These are phyloP conservation scores for Drosophila aldrichi DNA, from an alignment of 2,888 invertebrate genomes.

Conservation along the genomic window DNA sequence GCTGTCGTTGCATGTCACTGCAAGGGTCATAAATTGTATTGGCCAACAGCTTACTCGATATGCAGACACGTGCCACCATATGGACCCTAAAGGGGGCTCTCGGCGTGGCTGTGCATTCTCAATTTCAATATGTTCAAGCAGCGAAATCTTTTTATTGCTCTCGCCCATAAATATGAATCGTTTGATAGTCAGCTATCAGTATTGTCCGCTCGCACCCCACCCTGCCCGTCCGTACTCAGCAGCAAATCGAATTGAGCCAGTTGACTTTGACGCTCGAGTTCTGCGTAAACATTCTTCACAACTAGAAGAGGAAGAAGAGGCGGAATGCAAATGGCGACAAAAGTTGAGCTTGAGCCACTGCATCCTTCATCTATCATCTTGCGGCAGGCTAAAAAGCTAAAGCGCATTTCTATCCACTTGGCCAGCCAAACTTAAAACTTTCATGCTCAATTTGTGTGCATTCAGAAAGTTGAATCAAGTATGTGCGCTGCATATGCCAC, in stretches of 20 bases:
- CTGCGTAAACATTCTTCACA: constrained; percentile 46
- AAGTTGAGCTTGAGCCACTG: constrained; percentile 15
- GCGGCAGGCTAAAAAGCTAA: not conserved
- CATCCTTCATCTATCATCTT: not conserved
- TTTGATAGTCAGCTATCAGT: constrained; percentile 28
- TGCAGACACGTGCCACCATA: constrained; percentile 26
- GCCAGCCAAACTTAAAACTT: constrained; percentile 19
- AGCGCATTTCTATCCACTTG: constrained; percentile 6
- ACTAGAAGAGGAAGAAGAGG: not conserved
- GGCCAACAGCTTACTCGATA: constrained; percentile 8
- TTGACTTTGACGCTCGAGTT: constrained; percentile 34
- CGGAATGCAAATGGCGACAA: not conserved
- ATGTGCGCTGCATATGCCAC: constrained; percentile 10
- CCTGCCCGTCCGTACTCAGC: not conserved
- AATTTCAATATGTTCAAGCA: constrained; percentile 35
- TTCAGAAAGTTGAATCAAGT: not conserved
- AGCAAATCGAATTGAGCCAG: constrained; percentile 10
- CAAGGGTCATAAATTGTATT: constrained; percentile 23
- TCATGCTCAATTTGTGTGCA: constrained; percentile 15
- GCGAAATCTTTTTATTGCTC: constrained; percentile 48
- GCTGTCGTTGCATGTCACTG: constrained; percentile 12
- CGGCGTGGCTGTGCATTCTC: not conserved
- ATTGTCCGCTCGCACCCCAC: not conserved
- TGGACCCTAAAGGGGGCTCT: not conserved
- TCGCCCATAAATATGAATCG: constrained; percentile 41